Evolutionary conservation across 2,113 vertebrate genomes (phyloP).

Genomic region (Raja brachyura): DNA sequence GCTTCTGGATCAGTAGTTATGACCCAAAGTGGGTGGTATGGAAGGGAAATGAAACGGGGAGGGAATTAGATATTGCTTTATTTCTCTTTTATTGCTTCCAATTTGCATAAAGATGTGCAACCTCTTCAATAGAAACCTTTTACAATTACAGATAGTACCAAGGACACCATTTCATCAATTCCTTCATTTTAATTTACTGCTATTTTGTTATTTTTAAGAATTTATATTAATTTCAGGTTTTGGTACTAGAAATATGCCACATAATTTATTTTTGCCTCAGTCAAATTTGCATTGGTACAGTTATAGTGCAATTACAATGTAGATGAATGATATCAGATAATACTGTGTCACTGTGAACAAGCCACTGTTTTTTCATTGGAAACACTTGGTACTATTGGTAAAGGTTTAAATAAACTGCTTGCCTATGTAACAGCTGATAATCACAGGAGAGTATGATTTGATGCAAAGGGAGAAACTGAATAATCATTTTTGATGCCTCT

Average conservation of each 20-base stretch:
- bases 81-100: constrained; percentile 42
- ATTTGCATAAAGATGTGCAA: constrained; percentile 40
- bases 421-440: not conserved
- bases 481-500: not conserved
- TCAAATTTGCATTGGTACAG: not conserved
- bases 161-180: not conserved
- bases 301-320: not conserved
- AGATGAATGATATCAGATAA: not conserved
- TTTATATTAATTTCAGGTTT: not conserved
- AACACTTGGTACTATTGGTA: not conserved
- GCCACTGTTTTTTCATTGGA: not conserved
- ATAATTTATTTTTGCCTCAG: not conserved
- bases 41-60: constrained; percentile 44
- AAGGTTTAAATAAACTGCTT: no score
- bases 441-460: not conserved
- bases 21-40: constrained; percentile 44
- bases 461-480: constrained; percentile 1
- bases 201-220: not conserved
- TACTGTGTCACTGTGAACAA: not conserved
- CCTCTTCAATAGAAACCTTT: constrained; percentile 42
- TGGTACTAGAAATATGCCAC: no score
- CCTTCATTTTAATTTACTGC: not conserved
- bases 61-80: constrained; percentile 54
- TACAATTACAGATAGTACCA: constrained; percentile 32
- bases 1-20: constrained; percentile 40